Evolutionary conservation across 1,140 invertebrate species (phyloP), one percentile per base, ranked within the genome.

Genomic region (Papilio machaon): DNA sequence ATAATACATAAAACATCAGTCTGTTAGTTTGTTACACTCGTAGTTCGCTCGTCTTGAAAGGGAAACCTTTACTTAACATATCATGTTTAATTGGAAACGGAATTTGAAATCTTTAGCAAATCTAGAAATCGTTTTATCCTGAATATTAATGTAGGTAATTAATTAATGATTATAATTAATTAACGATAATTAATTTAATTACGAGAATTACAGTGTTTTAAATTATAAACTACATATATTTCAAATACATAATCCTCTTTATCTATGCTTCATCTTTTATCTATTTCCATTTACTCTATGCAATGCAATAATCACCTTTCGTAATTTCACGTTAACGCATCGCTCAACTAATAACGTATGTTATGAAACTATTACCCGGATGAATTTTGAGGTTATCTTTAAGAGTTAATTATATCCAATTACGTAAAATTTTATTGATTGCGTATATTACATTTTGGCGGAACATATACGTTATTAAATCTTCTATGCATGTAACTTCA

Each of bases 351-450:
- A 47, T 60, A 64, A 30, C 75, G 70, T 15, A 54, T 35, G 77
- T 82, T 85, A 81, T 83, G 82, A 82, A 80, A 84, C 73, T 82
- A 85, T 79, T 88, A 86, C 82, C 82, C 86, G 85, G 87, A 88
- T 88, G 88, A 82, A 85, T 87, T 89, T 87, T 85, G 83, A 86
- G 88, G 88, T 74, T 74, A 74, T 74, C 73, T 46, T 49, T 49
- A 19, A 49, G 46, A 74, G 49, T 74, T 74, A 74, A 74, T 74
- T 74, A 49, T 74, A 43, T 49, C 43, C 73, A 49, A 74, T 74
- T 74, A 74, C 73, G 73, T 3, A 73, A 73, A 35, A 43, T 47
- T 74, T 19, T 74, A 74, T 47, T 17, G 70, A 38, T n/a, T 73
- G 5, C 30, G 67, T 43, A 70, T 30, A 30, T 13, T 15, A 23